These are phyloP conservation scores for Gallinago undulata DNA, from an alignment of 2,113 vertebrate genomes.

Conservation along the genomic window DNA sequence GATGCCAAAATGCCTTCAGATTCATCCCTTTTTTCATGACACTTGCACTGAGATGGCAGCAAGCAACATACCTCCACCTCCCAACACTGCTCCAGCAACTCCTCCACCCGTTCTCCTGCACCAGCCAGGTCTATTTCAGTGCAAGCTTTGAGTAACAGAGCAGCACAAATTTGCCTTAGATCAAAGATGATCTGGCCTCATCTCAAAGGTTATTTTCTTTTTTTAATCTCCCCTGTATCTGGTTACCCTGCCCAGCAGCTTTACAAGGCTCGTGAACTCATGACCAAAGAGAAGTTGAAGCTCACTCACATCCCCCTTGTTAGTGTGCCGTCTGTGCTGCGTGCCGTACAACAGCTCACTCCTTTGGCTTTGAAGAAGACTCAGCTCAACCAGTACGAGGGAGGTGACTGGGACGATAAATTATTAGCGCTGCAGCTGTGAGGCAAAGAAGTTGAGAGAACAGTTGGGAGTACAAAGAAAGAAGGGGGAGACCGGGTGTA, in stretches of 20 bases:
- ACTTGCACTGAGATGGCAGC: neutral
- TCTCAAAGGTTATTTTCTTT: neutral
- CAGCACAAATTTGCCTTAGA: neutral
- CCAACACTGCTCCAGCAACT: neutral
- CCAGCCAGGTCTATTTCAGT: neutral
- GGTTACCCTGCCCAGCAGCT: neutral
- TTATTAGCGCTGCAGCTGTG: constrained; percentile 35
- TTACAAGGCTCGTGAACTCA: constrained; percentile 25
- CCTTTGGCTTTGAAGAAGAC: constrained; percentile 39
- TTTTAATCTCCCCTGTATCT: neutral
- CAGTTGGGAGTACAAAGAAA: constrained; percentile 47
- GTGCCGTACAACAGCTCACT: neutral
- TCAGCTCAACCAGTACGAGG: neutral
- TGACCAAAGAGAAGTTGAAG: neutral
- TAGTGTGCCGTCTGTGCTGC: neutral
- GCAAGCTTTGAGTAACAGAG: neutral
- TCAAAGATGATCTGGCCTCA: neutral
- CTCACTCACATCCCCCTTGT: neutral
- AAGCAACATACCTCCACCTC: neutral
- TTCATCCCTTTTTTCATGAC: neutral
- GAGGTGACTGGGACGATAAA: neutral
- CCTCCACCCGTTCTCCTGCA: neutral
- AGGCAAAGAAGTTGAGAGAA: constrained; percentile 25
- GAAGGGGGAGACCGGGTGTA: neutral
- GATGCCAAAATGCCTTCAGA: neutral